Base-by-base conservation (phyloP, 2,113 vertebrate species). In the Cebidichthys violaceus region DNA sequence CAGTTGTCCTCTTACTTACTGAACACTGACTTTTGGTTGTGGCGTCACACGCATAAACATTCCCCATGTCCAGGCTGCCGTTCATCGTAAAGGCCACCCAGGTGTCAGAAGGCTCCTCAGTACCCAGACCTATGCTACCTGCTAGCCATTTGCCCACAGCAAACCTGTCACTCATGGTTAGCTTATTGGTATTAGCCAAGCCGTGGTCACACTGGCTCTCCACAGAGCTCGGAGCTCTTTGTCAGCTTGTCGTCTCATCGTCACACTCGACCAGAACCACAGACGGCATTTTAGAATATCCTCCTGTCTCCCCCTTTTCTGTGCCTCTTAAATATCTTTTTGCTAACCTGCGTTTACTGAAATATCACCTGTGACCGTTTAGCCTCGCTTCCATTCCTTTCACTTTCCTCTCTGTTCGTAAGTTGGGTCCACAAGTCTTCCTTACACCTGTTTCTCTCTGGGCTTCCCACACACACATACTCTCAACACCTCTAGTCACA, bases 1-100 rank as follows among this genome's bases (percentile, higher is more conserved):
- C 8, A 43, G 10, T 33, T 39, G 45, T 76, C 22, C 22, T 84
- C 31, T 77, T 90, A 93, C 93, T 94, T 90, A 94, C 93, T 81
- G 79, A 83, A 50, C 74, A 39, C 70, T 71, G 78, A 83, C 86
- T 81, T 68, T 64, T 82, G 64, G 76, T 68, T 1, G 78, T 54
- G 64, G 83, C 35, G 7, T 89, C 86, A 70, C 57, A 59, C 17
- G 13, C 65, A 79, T 33, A 70, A 54, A 86, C 50, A 61, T 87
- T 92, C 33, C 81, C 89, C 88, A 88, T 89, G 81, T 90, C 88
- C 79, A 70, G 54, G 55, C 45, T 66, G 75, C 62, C 9, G 45
- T 47, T 85, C 71, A 86, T 70, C 50, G 9, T 82, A 59, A 80
- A 83, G 64, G 67, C 33, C 78, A 80, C 80, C 54, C 75, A 68